Conservation (phyloP, 2,797 vertebrate species). For the Acrossocheilus fasciatus region DNA sequence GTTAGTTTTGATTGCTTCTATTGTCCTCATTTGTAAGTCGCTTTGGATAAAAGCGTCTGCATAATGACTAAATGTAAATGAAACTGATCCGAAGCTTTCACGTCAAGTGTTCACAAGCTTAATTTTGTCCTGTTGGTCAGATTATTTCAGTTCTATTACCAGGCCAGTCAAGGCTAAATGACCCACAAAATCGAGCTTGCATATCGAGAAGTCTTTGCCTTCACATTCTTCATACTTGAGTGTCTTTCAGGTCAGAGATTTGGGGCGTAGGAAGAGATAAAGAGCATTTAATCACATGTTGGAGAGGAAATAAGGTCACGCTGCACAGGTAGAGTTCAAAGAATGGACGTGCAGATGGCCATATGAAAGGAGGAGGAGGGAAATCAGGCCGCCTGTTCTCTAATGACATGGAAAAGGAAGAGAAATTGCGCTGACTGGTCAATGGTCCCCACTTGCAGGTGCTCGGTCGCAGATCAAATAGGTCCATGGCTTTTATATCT, state of each 20-base stretch:
- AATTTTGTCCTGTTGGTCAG: background rate
- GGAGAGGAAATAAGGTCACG: slow-evolving; percentile 63
- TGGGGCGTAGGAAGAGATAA: slow-evolving; percentile 61
- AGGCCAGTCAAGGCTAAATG: background rate
- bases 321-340: slow-evolving; percentile 76
- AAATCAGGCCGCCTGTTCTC: slow-evolving; percentile 61
- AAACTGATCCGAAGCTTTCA: background rate
- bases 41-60: background rate
- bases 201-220: background rate
- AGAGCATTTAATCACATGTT: slow-evolving; percentile 76
- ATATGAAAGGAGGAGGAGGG: slow-evolving; percentile 61
- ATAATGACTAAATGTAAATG: background rate
- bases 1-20: no score
- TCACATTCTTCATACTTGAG: no score
- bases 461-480: slow-evolving; percentile 73
- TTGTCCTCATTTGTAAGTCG: background rate
- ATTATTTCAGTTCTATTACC: background rate
- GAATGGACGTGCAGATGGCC: slow-evolving; percentile 64
- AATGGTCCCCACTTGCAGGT: slow-evolving; percentile 71
- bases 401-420: slow-evolving; percentile 72
- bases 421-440: slow-evolving; percentile 60
- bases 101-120: background rate
- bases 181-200: background rate
- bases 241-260: background rate
- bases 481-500: slow-evolving; percentile 71